phyloP scores from a whole-genome alignment of 2,113 vertebrate species.

The Tragelaphus strepsiceros region DNA sequence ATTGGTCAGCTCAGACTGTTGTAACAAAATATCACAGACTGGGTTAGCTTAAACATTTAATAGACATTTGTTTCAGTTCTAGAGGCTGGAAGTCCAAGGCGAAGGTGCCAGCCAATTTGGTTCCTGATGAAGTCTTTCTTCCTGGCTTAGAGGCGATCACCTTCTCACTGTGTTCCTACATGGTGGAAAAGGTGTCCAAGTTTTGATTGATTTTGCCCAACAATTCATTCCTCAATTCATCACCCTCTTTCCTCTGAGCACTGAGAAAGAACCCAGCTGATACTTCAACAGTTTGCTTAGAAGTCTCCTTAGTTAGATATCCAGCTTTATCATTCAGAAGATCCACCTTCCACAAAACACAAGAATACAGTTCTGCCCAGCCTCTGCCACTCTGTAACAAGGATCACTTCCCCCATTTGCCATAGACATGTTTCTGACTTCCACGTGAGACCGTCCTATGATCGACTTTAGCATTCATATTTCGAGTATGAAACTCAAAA shows the following conservation, averaged over 20 bases:
- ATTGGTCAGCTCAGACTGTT: not conserved
- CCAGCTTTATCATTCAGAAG: not conserved
- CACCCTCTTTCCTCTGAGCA: not conserved
- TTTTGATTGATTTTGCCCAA: not conserved
- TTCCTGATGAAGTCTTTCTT: not conserved
- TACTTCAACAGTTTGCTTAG: not conserved
- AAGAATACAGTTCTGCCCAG: not conserved
- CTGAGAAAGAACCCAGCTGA: not conserved
- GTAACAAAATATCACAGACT: not conserved
- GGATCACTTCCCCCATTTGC: not conserved
- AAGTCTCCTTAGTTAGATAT: not conserved
- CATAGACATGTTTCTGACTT: not conserved
- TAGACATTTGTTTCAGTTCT: not conserved
- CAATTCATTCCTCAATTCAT: no score
- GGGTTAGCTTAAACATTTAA: not conserved
- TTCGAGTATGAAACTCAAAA: not conserved
- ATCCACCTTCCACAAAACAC: not conserved
- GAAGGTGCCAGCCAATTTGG: not conserved
- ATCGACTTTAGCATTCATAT: not conserved
- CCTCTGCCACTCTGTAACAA: not conserved
- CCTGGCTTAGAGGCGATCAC: no score
- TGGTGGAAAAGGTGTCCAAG: not conserved
- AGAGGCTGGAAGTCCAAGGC: not conserved
- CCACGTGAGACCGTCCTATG: accelerated
- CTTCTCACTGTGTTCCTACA: not conserved